These are phyloP conservation scores for Echinops telfairi DNA, from an alignment of 2,113 vertebrate genomes.

Conservation along the genomic window DNA sequence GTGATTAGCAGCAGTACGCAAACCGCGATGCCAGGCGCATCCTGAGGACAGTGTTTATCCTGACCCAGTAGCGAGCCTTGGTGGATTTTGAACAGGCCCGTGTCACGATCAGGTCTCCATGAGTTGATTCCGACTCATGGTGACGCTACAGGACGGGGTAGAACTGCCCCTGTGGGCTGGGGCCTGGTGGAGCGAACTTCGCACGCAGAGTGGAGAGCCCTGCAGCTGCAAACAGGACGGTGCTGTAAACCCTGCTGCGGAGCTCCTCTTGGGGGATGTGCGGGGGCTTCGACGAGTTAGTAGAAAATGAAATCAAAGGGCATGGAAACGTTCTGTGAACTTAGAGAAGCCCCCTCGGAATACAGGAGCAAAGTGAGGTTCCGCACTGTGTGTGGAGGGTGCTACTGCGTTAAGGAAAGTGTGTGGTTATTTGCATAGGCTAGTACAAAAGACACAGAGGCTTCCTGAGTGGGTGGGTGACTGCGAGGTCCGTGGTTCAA, in stretches of 20 bases:
- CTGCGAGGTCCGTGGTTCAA: too few species aligned
- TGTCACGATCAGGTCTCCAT: background rate
- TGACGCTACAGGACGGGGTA: too few species aligned
- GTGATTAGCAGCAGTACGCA: background rate
- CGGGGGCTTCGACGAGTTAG: too few species aligned
- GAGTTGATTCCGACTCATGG: too few species aligned
- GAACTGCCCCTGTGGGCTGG: too few species aligned
- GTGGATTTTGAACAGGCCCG: background rate
- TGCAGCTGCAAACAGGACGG: background rate
- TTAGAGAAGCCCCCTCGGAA: too few species aligned
- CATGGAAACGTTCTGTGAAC: too few species aligned
- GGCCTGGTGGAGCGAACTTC: background rate
- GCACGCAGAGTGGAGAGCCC: rapidly evolving
- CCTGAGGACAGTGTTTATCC: background rate
- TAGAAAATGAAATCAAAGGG: too few species aligned
- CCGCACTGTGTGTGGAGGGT: background rate
- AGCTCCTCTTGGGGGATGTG: background rate
- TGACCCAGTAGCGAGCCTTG: background rate
- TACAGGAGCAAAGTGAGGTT: background rate
- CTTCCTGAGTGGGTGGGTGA: too few species aligned
- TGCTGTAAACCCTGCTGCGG: background rate
- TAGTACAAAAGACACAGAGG: background rate
- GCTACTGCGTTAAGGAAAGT: background rate
- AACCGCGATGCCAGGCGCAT: background rate
- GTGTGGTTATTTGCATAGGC: background rate